Base-by-base conservation (phyloP, 2,113 vertebrate species). In the Neotoma lepida region DNA sequence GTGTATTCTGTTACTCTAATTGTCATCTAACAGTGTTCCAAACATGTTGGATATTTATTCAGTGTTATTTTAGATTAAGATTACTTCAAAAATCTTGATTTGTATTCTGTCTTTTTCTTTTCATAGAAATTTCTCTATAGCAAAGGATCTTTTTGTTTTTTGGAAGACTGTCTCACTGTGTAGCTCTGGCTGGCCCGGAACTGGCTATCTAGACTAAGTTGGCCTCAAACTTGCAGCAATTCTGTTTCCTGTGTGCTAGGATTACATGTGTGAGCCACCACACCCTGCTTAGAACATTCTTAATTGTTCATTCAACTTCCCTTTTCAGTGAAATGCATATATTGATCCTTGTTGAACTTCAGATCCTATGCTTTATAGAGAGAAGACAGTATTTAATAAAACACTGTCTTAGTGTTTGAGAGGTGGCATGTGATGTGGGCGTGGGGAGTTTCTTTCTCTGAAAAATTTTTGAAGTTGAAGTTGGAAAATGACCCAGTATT, bases 391-490 rank as follows among this genome's bases (percentile, higher is more conserved):
- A 33, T 63, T 84, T 61, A 85, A 28, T 81, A 64, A 86, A 77
- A 73, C 22, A 41, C 26, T 13, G 17, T 74, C 35, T 78, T 17
- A 13, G 39, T 93, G 73, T 89, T 89, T 76, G 63, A 87, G 26
- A 28, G 24, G 51, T 51, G 54, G 46, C 78, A 51, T 33, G 44
- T 68, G 51, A 87, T 81, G 33, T 78, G 41, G 58, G 6, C 26
- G 18, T 77, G 61, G 33, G 51, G 18, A n/a, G 24, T 78, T 30
- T 88, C 22, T 88, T 86, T 90, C 46, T 91, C 33, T 70, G 33
- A 93, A 91, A 58, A 44, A 22, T 61, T 92, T 97, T 92, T 5
- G 78, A 90, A 95, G 82, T 70, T 30, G 56, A 74, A 92, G 76
- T 82, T 63, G 33, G 78, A 91, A 80, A 64, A 15, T 70, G 28